Evolutionary conservation across 2,113 vertebrate genomes (phyloP).

Genomic region (Neolamprologus falcicula): DNA sequence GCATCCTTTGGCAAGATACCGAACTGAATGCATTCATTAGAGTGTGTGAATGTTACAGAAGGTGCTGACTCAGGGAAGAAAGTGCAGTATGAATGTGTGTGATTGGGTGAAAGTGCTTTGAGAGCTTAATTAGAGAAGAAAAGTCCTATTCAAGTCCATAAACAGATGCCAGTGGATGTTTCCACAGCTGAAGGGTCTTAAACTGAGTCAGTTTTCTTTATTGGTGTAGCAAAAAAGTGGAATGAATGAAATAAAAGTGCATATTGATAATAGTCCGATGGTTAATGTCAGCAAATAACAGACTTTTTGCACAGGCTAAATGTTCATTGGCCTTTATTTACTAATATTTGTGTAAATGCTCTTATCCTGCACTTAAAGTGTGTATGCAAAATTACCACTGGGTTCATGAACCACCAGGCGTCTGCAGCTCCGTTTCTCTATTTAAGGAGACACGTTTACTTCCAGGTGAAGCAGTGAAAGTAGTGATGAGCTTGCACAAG

Average conservation of each 20-base stretch:
- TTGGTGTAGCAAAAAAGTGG: background rate
- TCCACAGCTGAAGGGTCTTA: background rate
- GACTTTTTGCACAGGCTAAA: accelerated
- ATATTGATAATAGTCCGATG: background rate
- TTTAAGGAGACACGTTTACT: background rate
- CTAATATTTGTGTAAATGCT: background rate
- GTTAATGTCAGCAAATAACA: background rate
- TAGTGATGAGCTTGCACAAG: background rate
- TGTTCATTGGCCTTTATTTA: background rate
- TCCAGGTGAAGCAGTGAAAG: background rate
- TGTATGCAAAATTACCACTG: background rate
- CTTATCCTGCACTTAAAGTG: background rate
- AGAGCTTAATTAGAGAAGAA: background rate
- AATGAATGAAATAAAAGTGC: background rate
- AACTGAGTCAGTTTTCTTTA: background rate
- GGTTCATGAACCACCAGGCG: background rate
- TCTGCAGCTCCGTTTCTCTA: background rate
- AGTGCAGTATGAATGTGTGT: background rate
- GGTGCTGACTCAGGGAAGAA: background rate
- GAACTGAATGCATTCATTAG: background rate
- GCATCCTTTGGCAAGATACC: background rate
- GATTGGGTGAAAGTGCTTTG: background rate
- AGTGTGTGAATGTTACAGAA: background rate
- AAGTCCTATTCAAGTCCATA: background rate
- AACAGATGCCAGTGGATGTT: background rate